These are phyloP conservation scores for Brachionus asplanchnoidis DNA, from an alignment of 1,140 invertebrate species.

Conservation along the genomic window DNA sequence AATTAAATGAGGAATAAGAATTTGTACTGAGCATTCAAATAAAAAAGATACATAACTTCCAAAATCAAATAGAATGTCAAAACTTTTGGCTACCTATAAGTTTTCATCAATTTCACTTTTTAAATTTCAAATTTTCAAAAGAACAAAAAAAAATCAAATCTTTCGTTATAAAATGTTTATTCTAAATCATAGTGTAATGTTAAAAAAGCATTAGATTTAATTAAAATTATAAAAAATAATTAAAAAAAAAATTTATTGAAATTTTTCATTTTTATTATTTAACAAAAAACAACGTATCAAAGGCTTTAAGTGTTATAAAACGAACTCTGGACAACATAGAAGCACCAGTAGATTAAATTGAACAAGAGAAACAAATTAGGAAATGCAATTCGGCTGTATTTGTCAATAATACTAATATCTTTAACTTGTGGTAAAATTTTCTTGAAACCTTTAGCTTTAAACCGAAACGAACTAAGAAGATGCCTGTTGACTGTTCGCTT, in stretches of 20 bases:
- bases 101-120: too few species aligned
- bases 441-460: constrained; percentile 50
- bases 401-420: constrained; percentile 94
- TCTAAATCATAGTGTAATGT: too few species aligned
- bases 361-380: constrained; percentile 87
- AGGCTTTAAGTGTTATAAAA: neutral
- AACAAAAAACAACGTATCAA: neutral
- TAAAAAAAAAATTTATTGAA: neutral
- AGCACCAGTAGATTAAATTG: constrained; percentile 87
- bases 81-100: too few species aligned
- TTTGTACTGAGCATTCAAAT: too few species aligned
- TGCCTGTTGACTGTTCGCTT: neutral
- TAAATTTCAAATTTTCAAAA: too few species aligned
- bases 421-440: constrained; percentile 77
- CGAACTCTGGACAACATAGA: constrained; percentile 62
- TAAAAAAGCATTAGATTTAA: neutral
- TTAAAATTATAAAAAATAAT: neutral
- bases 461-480: neutral
- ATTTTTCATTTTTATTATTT: neutral
- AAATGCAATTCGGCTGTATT: constrained; percentile 87
- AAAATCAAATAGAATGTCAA: too few species aligned
- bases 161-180: too few species aligned
- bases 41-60: too few species aligned
- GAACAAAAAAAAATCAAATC: too few species aligned
- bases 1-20: too few species aligned